Evolutionary conservation across 2,888 invertebrate species (phyloP), one percentile per base, ranked within the genome.

Genomic region (Dynastes hyllus): DNA sequence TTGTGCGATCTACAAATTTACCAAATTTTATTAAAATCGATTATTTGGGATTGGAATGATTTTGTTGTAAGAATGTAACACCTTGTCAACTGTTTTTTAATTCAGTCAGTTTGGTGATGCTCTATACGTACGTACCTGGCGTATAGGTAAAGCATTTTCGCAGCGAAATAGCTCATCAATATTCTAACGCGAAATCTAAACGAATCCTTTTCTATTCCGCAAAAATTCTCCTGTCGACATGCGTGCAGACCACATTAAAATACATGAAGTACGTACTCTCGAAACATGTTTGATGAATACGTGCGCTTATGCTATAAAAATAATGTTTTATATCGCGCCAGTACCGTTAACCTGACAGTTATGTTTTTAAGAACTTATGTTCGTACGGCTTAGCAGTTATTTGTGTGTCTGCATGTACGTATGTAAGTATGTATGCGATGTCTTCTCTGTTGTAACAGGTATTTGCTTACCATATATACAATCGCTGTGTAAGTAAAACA

Each of bases 281-380:
- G 61, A 50, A 75, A 50, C 73, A 75, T 75, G 61, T 63, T 75
- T 61, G 73, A 75, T 61, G 73, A 63, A 75, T 61, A 75, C 73
- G 73, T 75, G 51, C 69, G 50, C 51, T 51, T 61, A 50, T 58
- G 58, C 61, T 61, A 75, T 75, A 75, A 75, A 75, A 75, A 75
- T 75, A 61, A 75, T 61, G 73, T 75, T 75, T 75, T 61, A 75
- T 75, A 75, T 75, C 61, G 55, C 29, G 50, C 13, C 5, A 45
- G 45, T 75, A 75, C 73, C 73, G 73, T 75, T 75, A 75, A 75
- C 61, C 37, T 75, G 73, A 75, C 73, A 75, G 73, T 75, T 75
- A 75, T 58, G 73, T 75, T 75, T 61, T 75, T 75, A 75, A 75
- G 61, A 29, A 75, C 73, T 61, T 61, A 69, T 69, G 69, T 69